Evolutionary conservation across 2,888 invertebrate species (phyloP).

Genomic region (Chymomyza caudatula): DNA sequence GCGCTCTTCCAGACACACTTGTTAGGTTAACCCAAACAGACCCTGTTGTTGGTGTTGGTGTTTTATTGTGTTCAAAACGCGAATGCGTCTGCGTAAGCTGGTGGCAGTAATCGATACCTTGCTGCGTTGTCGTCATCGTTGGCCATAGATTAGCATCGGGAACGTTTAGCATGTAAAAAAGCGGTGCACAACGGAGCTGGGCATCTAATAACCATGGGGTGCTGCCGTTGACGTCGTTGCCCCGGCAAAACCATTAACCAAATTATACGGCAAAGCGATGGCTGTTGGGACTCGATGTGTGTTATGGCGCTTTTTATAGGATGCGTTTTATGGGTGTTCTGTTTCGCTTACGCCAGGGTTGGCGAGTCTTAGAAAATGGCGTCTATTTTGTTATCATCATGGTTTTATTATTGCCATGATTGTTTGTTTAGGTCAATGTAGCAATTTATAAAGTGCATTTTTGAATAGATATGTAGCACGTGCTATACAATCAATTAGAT

Average conservation of each 20-base stretch:
- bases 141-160: slow-evolving; percentile 58
- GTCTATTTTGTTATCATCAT: not conserved
- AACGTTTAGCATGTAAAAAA: slow-evolving; percentile 58
- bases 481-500: too few species aligned
- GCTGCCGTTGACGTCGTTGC: slow-evolving; percentile 31
- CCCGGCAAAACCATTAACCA: slow-evolving; percentile 53
- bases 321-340: slow-evolving; percentile 1
- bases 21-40: slow-evolving; percentile 28
- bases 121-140: slow-evolving; percentile 36
- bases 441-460: too few species aligned
- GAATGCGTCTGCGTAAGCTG: slow-evolving; percentile 56
- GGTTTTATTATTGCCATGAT: too few species aligned
- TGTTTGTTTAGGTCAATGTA: too few species aligned
- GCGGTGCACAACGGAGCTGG: slow-evolving; percentile 21
- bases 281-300: slow-evolving; percentile 4
- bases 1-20: slow-evolving; percentile 51
- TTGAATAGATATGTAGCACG: too few species aligned
- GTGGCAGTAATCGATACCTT: slow-evolving; percentile 71
- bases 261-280: slow-evolving; percentile 56
- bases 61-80: slow-evolving; percentile 37
- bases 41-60: slow-evolving; percentile 16
- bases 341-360: not conserved
- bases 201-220: slow-evolving; percentile 70
- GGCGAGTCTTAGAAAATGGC: not conserved
- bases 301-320: not conserved